Conservation (phyloP, 1,140 invertebrate species). For the Tetramorium simillimum region DNA sequence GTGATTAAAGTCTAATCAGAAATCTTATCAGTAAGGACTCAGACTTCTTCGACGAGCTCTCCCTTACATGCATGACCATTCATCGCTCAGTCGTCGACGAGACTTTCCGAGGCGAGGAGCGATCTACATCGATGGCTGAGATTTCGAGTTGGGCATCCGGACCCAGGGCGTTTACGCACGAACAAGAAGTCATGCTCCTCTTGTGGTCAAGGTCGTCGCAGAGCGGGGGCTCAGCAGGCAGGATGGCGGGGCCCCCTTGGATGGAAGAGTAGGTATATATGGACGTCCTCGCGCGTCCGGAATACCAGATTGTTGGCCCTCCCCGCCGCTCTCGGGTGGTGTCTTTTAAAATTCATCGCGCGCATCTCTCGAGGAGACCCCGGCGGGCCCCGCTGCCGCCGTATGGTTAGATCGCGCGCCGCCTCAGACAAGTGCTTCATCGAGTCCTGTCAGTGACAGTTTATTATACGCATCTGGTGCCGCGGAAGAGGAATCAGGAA, state of each 20-base stretch:
- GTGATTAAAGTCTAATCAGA: background rate
- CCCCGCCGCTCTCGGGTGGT: slow-evolving; percentile 77
- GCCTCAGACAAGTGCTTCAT: slow-evolving; percentile 24
- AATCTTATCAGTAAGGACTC: background rate
- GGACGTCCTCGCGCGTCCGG: slow-evolving; percentile 82
- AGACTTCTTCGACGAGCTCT: background rate
- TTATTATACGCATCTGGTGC: slow-evolving; percentile 35
- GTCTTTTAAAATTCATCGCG: slow-evolving; percentile 71
- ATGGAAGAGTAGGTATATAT: slow-evolving; percentile 82
- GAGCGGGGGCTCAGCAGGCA: slow-evolving; percentile 52
- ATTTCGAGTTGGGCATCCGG: slow-evolving; percentile 1
- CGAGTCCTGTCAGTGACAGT: slow-evolving; percentile 11
- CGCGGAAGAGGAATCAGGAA: background rate
- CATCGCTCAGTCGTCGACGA: background rate
- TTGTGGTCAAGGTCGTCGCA: slow-evolving; percentile 72
- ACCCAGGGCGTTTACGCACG: slow-evolving; percentile 7
- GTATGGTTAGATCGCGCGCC: slow-evolving; percentile 55
- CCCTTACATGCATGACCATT: background rate
- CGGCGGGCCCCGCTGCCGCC: slow-evolving; percentile 63
- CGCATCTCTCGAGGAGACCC: slow-evolving; percentile 34
- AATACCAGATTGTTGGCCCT: slow-evolving; percentile 85
- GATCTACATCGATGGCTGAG: background rate
- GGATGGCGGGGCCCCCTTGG: slow-evolving; percentile 75
- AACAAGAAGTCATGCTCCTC: slow-evolving; percentile 48
- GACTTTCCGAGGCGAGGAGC: background rate